Base-by-base conservation (phyloP, 2,113 vertebrate species). In the Pitta sordida region DNA sequence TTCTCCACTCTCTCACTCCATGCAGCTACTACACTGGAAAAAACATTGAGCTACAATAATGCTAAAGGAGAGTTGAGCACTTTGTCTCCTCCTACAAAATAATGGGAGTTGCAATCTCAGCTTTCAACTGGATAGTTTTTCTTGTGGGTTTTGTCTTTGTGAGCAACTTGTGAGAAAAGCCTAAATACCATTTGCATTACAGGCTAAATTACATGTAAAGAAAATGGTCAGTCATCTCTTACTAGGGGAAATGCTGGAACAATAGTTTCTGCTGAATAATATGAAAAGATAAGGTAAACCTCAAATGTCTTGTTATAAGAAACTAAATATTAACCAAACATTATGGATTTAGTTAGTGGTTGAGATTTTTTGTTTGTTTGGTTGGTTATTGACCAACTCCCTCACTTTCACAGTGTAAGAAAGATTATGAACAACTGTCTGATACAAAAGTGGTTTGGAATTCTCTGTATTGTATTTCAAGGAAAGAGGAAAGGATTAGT, bases 381-480 rank as follows among this genome's bases (percentile, higher is more conserved):
- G 37, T 83, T 71, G 19, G 46, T 85, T n/a, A n/a, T n/a, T n/a
- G n/a, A n/a, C n/a, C n/a, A n/a, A 34, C 10, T 52, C 27, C 23
- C 15, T 69, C 67, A 83, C 26, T 46, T 34, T 77, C 53, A 37
- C n/a, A 80, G 80, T 88, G 23, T 22, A 76, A 65, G 11, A 90
- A 83, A 90, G 55, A 65, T 88, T 80, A 74, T 88, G 68, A 88
- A 59, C 67, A 94, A 46, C 55, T 70, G 29, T 59, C 63, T 88
- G 53, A 83, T 6, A 80, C 63, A 88, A 86, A 32, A 80, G 41
- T 27, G 9, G 29, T 74, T 94, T 83, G 48, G 43, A 94, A 93
- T 70, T 59, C 29, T 90, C 49, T 93, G 59, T 88, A 43, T 23
- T 74, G 11, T 73, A 93, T 96, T 93, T 89, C 90, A 96, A 90